These are phyloP conservation scores for Caenorhabditis sp. DNA, from an alignment of 2,888 invertebrate species.

Conservation along the genomic window DNA sequence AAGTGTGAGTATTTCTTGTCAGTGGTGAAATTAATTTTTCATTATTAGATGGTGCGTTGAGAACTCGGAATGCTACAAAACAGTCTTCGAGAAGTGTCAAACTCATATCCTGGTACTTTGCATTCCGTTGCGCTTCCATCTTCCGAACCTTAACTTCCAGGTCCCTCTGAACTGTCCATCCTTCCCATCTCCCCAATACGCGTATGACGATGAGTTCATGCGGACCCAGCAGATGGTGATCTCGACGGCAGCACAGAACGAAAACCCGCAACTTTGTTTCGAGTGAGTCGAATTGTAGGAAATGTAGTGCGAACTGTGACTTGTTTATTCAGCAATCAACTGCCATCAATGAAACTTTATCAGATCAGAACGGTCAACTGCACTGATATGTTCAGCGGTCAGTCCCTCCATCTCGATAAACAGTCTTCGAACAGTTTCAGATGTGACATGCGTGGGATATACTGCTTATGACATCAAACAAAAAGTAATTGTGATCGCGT, in stretches of 20 bases:
- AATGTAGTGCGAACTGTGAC: neutral
- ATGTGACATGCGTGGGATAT: conserved; percentile 39
- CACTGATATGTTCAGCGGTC: neutral
- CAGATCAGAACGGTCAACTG: conserved; percentile 27
- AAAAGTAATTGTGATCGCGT: conserved; percentile 33
- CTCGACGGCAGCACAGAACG: conserved; percentile 38
- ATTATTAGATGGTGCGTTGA: conserved; percentile 28
- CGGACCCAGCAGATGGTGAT: conserved; percentile 19
- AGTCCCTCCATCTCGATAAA: neutral
- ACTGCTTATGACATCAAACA: conserved; percentile 38
- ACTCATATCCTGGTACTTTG: neutral
- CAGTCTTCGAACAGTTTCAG: conserved; percentile 3
- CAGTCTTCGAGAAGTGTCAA: neutral
- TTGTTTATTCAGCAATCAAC: conserved; percentile 37
- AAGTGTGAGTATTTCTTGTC: neutral
- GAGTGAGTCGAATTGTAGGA: conserved; percentile 27
- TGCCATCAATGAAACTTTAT: conserved; percentile 37
- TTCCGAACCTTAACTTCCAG: neutral
- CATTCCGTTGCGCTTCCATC: no score
- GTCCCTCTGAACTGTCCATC: conserved; percentile 33
- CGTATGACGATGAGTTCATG: conserved; percentile 46
- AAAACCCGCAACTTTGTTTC: conserved; percentile 32
- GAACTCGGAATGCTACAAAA: conserved; percentile 14
- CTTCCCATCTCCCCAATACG: conserved; percentile 10
- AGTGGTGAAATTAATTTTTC: neutral